A percentile compares a stretch with the other conserved stretches of the same genome.
These are phyloP conservation scores for Rostratula benghalensis DNA, from an alignment of 2,113 vertebrate species.

Conservation along the genomic window DNA sequence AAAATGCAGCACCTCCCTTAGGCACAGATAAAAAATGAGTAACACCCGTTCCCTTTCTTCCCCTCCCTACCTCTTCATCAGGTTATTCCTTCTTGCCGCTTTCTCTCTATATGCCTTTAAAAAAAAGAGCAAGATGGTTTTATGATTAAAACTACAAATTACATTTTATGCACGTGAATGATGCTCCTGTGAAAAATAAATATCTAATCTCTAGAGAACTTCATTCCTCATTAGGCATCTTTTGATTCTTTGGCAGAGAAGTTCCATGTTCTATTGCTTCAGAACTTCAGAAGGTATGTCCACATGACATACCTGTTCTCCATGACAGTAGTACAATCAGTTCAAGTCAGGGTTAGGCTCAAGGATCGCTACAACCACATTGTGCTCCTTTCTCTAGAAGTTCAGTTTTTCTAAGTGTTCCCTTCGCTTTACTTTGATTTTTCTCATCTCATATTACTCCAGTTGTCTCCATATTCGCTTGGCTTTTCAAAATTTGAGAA, in stretches of 20 bases:
- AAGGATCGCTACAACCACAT: background rate
- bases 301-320: background rate
- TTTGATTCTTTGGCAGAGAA: background rate
- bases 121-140: slow-evolving; percentile 45
- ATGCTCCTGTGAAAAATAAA: background rate
- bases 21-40: background rate
- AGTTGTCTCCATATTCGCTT: background rate
- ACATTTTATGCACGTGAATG: background rate
- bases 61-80: slow-evolving; percentile 67
- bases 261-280: background rate
- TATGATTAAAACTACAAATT: background rate
- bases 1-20: background rate
- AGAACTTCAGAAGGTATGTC: background rate
- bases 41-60: background rate
- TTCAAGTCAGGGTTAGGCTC: background rate
- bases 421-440: background rate
- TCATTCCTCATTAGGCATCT: background rate
- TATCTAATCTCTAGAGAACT: background rate
- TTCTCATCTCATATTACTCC: background rate
- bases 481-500: background rate
- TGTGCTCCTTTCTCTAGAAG: background rate
- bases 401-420: background rate
- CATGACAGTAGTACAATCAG: background rate
- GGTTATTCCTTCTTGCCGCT: slow-evolving; percentile 29
- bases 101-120: slow-evolving; percentile 57